Evolutionary conservation across 2,797 vertebrate genomes (phyloP).

Genomic region (Sebastes oblongus): DNA sequence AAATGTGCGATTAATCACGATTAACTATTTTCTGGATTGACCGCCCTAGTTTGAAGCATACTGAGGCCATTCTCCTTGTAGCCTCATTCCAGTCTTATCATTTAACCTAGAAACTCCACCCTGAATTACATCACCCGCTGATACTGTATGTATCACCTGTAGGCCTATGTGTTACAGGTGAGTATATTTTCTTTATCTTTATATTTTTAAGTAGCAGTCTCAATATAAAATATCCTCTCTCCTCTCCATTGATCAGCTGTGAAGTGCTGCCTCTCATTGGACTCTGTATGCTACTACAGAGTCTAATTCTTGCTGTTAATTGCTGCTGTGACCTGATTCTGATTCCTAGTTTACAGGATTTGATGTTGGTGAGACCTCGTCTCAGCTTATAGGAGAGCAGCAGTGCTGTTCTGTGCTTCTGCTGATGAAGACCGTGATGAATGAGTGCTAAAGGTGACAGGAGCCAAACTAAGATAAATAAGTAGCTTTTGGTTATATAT

Average conservation of each 20-base stretch:
- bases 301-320: not conserved
- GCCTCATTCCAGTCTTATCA: not conserved
- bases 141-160: no score
- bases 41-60: not conserved
- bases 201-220: not conserved
- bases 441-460: not conserved
- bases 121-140: no score
- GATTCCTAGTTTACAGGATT: not conserved
- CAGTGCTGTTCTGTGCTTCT: not conserved
- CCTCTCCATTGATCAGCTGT: not conserved
- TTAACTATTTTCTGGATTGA: no score
- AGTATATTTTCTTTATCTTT: not conserved
- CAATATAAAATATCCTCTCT: not conserved
- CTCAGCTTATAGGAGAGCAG: not conserved
- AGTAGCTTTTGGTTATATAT: not conserved
- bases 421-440: not conserved
- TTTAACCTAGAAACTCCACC: no score
- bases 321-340: not conserved
- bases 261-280: constrained; percentile 35
- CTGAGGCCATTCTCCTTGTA: not conserved
- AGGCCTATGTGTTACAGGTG: not conserved
- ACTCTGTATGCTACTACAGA: not conserved
- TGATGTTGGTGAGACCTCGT: not conserved
- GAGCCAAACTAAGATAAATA: not conserved
- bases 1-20: no score